Percentiles rank a stretch among this genome's conserved stretches.
Conservation (phyloP, 2,888 invertebrate genomes). For the Cephalotes varians region DNA sequence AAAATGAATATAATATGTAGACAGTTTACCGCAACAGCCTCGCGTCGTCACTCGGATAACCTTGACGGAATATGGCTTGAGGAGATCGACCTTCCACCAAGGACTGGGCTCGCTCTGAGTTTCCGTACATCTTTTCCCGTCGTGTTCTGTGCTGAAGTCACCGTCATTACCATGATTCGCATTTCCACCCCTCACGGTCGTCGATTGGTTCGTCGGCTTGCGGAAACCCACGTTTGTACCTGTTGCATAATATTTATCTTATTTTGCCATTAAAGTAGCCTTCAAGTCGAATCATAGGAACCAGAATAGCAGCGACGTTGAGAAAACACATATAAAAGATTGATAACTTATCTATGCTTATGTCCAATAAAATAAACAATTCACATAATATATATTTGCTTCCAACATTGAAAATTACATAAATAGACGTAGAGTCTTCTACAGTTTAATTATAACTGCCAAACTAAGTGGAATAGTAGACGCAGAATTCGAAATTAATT, state of each 20-base stretch:
- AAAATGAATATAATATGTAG: background rate
- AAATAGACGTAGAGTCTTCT: too few species aligned
- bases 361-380: too few species aligned
- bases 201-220: constrained; percentile 96
- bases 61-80: constrained; percentile 93
- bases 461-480: too few species aligned
- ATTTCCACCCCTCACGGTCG: constrained; percentile 93
- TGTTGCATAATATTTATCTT: constrained; percentile 79
- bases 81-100: constrained; percentile 97
- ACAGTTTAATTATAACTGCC: too few species aligned
- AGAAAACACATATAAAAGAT: too few species aligned
- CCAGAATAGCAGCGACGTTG: too few species aligned
- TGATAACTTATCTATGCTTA: too few species aligned
- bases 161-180: constrained; percentile 96
- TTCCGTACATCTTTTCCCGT: constrained; percentile 95
- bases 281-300: background rate
- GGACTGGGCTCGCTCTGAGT: constrained; percentile 96
- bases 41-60: constrained; percentile 95
- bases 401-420: too few species aligned
- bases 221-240: constrained; percentile 94
- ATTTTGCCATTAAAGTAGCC: background rate
- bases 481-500: background rate
- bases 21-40: constrained; percentile 90
- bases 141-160: constrained; percentile 93
- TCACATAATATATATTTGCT: too few species aligned